Evolutionary conservation across 2,113 vertebrate species (phyloP).

Genomic region (Nibea coibor): DNA sequence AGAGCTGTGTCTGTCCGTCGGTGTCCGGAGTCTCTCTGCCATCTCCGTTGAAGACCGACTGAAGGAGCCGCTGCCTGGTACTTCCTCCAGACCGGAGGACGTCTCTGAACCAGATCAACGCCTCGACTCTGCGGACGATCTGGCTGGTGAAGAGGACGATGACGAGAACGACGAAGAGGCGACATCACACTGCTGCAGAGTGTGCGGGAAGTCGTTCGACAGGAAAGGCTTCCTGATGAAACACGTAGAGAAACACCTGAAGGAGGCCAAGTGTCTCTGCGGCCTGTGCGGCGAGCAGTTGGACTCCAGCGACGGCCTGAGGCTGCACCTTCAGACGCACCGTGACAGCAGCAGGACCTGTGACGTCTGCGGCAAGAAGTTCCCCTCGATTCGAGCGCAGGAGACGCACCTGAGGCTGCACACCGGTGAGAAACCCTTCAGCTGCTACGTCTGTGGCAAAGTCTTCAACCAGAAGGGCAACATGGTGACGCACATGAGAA

Average conservation of each 20-base stretch:
- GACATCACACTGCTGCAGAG: slow-evolving; percentile 48
- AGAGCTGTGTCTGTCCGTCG: slow-evolving; percentile 55
- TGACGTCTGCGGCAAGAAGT: slow-evolving; percentile 58
- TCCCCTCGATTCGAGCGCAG: slow-evolving; percentile 60
- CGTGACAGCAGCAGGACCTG: slow-evolving; percentile 58
- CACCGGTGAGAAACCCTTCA: slow-evolving; percentile 66
- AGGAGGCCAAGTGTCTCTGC: slow-evolving; percentile 20
- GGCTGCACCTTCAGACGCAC: slow-evolving; percentile 65
- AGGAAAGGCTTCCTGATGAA: slow-evolving; percentile 66
- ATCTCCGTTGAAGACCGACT: not conserved
- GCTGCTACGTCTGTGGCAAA: slow-evolving; percentile 57
- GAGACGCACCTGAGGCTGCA: slow-evolving; percentile 67
- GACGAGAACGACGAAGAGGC: not conserved
- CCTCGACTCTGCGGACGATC: not conserved
- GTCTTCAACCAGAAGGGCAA: slow-evolving; percentile 70
- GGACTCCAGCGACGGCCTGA: slow-evolving; percentile 30
- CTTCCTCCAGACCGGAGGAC: slow-evolving; percentile 10
- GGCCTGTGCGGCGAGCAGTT: slow-evolving; percentile 61
- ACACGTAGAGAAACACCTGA: slow-evolving; percentile 56
- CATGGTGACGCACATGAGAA: slow-evolving; percentile 63
- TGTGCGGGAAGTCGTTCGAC: slow-evolving; percentile 61
- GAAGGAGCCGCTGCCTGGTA: slow-evolving; percentile 28
- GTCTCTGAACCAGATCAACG: not conserved
- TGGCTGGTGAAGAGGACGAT: not conserved
- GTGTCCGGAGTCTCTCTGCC: not conserved